Evolutionary conservation across 2,888 invertebrate genomes (phyloP).

Genomic region (Machimus atricapillus): DNA sequence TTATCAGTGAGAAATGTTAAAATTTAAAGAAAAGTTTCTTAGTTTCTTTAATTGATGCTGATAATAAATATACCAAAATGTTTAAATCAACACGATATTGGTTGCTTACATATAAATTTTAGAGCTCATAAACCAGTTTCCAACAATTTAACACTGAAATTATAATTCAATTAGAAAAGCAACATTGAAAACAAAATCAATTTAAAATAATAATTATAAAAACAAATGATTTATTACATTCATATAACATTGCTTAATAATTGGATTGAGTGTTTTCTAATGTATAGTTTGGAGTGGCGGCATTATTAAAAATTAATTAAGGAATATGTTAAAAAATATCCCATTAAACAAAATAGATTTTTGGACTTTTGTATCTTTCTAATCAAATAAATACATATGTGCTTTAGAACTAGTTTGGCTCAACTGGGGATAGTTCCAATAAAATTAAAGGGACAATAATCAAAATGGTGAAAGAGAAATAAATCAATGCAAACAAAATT

Average conservation of each 20-base stretch:
- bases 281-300: not conserved
- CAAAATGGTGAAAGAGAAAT: conserved; percentile 16
- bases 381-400: not conserved
- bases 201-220: too few relatives aligned
- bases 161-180: not conserved
- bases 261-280: too few relatives aligned
- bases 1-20: too few relatives aligned
- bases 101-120: too few relatives aligned
- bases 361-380: not conserved
- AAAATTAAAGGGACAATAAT: not conserved
- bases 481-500: not conserved
- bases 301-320: not conserved
- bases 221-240: too few relatives aligned
- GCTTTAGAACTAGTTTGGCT: not conserved
- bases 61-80: too few relatives aligned
- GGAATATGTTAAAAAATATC: not conserved
- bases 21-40: too few relatives aligned
- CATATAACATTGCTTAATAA: too few relatives aligned
- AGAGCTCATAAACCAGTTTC: too few relatives aligned
- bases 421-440: not conserved
- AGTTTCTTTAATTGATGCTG: too few relatives aligned
- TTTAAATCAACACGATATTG: too few relatives aligned
- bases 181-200: not conserved
- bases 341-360: not conserved
- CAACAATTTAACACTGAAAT: too few relatives aligned